Base-by-base conservation (phyloP, 2,113 vertebrate genomes). In the Leuciscus idus region DNA sequence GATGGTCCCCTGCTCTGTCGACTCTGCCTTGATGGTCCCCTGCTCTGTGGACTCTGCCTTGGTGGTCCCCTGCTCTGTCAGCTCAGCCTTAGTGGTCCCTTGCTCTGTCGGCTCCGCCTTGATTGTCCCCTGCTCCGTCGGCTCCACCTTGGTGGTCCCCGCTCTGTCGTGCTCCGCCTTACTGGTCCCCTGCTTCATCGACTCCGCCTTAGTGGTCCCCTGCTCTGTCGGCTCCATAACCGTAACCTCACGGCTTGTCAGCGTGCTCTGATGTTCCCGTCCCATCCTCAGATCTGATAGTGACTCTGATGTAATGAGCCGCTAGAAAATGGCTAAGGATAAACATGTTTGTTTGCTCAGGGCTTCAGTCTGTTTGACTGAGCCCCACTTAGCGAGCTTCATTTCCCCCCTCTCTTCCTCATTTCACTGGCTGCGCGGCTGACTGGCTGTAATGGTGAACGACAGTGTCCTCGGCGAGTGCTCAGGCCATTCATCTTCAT, bases 271-370 rank as follows among this genome's bases (percentile, higher is more conserved):
- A 88, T 89, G 89, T 81, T 87, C 85, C 84, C 5, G 10, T 89
- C n/a, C 86, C 88, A 59, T 70, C 85, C 57, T 75, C 73, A 75
- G 43, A 48, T 75, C 43, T 48, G n/a, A n/a, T 28, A 75, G 73
- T 50, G 15, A 86, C 85, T 84, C 89, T 89, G 90, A 91, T 90
- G 91, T 92, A 93, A 92, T 93, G 87, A 92, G 82, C 26, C 68
- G 83, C 72, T 76, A n/a, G 57, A 77, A 85, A 91, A 90, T 89
- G 84, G 84, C 89, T 84, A 90, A 86, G 87, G 72, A 89, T 82
- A 84, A 85, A 90, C 89, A n/a, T 57, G 89, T 87, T 81, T 76
- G 85, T 61, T 90, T 75, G 85, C 11, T 89, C 84, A 8, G 9
- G 21, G 62, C 59, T 81, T 66, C 79, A 48, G 59, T 81, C 9